These are phyloP conservation scores for Selenia dentaria DNA, from an alignment of 2,888 invertebrate species.

Conservation along the genomic window DNA sequence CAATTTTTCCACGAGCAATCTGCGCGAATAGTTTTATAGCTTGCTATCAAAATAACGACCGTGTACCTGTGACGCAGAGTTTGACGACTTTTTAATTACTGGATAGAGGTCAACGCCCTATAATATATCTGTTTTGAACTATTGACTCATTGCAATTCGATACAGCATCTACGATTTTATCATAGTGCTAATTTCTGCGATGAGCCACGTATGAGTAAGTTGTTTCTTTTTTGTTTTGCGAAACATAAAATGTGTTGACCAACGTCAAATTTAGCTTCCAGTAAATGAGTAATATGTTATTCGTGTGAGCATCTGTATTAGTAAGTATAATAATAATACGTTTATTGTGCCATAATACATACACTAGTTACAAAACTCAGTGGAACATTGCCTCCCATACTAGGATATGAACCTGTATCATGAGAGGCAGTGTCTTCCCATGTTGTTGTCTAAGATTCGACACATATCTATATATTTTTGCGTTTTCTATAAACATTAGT, in stretches of 20 bases:
- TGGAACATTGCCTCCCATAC: too few species aligned
- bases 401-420: too few species aligned
- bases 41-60: conserved; percentile 49
- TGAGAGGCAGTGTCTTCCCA: too few species aligned
- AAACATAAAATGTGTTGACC: background rate
- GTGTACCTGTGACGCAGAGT: conserved; percentile 51
- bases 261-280: conserved; percentile 3
- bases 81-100: conserved; percentile 66
- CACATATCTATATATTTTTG: too few species aligned
- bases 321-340: too few species aligned
- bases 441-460: too few species aligned
- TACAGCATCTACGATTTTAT: conserved; percentile 15
- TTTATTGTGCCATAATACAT: too few species aligned
- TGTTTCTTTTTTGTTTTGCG: conserved; percentile 7
- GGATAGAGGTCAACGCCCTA: conserved; percentile 42
- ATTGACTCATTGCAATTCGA: conserved; percentile 24
- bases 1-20: conserved; percentile 35
- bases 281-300: conserved; percentile 8
- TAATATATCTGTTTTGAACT: conserved; percentile 19
- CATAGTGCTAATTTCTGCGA: conserved; percentile 15
- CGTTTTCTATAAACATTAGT: too few species aligned
- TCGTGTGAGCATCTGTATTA: conserved; percentile 1
- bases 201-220: conserved; percentile 13
- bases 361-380: too few species aligned
- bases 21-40: conserved; percentile 54